Percentiles rank a stretch among this genome's conserved stretches.
These are phyloP conservation scores for Gymnorhina tibicen DNA, from an alignment of 2,113 vertebrate species.

Conservation along the genomic window DNA sequence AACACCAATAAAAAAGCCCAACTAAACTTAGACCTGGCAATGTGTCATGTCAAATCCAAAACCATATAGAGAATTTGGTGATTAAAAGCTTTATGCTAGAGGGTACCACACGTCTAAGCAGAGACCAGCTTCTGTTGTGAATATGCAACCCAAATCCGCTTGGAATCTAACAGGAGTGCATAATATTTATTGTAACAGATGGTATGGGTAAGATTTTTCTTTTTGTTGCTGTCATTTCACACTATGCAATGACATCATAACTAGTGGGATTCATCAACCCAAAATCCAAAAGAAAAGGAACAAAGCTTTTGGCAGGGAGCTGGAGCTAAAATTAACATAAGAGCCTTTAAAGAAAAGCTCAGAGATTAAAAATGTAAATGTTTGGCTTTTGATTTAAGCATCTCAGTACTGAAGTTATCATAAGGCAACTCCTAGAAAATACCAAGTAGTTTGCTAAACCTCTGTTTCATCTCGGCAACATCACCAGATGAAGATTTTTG, in stretches of 20 bases:
- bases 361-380: slow-evolving; percentile 13
- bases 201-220: not conserved
- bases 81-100: not conserved
- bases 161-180: not conserved
- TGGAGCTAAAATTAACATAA: not conserved
- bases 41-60: not conserved
- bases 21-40: not conserved
- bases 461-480: not conserved
- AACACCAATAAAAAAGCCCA: not conserved
- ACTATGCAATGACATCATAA: not conserved
- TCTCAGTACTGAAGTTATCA: not conserved
- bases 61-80: not conserved
- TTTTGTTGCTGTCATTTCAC: slow-evolving; percentile 24
- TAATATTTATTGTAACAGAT: not conserved
- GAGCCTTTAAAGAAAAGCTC: not conserved
- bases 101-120: not conserved
- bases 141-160: not conserved
- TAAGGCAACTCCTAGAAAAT: not conserved
- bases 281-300: not conserved
- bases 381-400: not conserved
- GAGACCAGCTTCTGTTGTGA: not conserved
- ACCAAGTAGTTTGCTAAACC: not conserved
- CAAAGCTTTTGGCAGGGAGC: not conserved
- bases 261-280: slow-evolving; percentile 1
- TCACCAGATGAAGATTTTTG: not conserved